These are phyloP conservation scores for Pomacea canaliculata DNA, from an alignment of 2,888 invertebrate genomes.

Conservation along the genomic window DNA sequence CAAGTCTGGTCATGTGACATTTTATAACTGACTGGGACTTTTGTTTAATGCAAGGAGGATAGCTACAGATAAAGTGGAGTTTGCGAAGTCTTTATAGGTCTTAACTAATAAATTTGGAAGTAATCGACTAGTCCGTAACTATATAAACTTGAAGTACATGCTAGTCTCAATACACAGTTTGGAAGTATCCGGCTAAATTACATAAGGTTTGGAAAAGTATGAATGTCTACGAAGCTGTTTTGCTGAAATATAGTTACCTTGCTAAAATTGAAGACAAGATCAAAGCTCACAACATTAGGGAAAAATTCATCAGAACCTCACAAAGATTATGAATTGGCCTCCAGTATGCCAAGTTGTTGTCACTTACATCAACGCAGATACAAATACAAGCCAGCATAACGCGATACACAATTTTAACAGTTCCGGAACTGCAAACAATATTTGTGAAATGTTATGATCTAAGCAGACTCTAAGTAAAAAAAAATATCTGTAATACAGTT, in stretches of 20 bases:
- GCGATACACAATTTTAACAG: conserved; percentile 99
- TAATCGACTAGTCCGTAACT: too few relatives aligned
- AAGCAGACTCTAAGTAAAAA: not conserved
- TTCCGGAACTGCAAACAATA: conserved; percentile 89
- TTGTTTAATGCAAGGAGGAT: too few relatives aligned
- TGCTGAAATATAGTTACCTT: conserved; percentile 76
- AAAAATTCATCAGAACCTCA: conserved; percentile 98
- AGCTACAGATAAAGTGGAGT: too few relatives aligned
- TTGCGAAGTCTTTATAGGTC: too few relatives aligned
- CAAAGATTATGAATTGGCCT: conserved; percentile 99
- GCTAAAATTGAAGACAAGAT: conserved; percentile 99
- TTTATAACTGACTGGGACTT: too few relatives aligned
- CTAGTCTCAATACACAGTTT: too few relatives aligned
- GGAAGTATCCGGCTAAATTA: too few relatives aligned
- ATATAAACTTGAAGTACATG: too few relatives aligned
- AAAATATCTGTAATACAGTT: not conserved
- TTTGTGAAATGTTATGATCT: not conserved
- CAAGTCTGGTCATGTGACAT: too few relatives aligned
- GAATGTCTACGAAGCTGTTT: too few relatives aligned
- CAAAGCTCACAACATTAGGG: conserved; percentile 99
- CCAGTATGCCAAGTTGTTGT: conserved; percentile 99
- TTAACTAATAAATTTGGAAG: too few relatives aligned
- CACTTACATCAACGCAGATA: conserved; percentile 99
- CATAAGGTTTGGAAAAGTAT: too few relatives aligned
- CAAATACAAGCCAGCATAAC: conserved; percentile 99